phyloP scores from a whole-genome alignment of 2,797 vertebrate genomes.

The Percopsis omiscomaycus region DNA sequence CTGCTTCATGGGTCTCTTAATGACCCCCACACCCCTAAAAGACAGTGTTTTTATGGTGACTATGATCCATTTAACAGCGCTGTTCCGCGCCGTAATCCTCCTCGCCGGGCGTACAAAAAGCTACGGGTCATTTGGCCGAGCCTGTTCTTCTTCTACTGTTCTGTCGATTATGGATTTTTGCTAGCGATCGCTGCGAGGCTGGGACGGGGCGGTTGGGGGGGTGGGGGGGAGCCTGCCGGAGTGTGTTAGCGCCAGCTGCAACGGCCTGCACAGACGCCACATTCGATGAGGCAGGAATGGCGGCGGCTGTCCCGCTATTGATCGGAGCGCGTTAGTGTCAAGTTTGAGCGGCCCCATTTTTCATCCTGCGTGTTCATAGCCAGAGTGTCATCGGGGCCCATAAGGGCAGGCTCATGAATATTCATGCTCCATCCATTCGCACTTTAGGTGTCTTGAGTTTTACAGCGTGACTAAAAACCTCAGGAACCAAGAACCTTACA shows the following conservation, averaged over 20 bases:
- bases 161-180: constrained; percentile 2
- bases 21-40: not conserved
- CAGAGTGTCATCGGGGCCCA: constrained; percentile 16
- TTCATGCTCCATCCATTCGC: constrained; percentile 2
- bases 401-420: constrained; percentile 24
- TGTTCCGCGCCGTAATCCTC: not conserved
- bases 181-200: not conserved
- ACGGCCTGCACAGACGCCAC: no score
- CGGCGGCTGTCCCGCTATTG: not conserved
- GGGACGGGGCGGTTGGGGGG: no score
- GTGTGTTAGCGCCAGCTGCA: not conserved
- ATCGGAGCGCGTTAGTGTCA: not conserved
- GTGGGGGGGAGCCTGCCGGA: not conserved
- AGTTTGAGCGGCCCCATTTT: not conserved
- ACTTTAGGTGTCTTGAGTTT: no score
- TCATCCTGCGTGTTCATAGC: not conserved
- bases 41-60: not conserved
- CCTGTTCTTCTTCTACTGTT: not conserved
- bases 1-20: not conserved
- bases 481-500: no score
- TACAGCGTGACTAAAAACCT: no score
- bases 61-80: not conserved
- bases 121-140: not conserved
- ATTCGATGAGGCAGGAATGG: no score
- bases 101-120: not conserved